Evolutionary conservation across 2,888 invertebrate species (phyloP).

Genomic region (Halictus quadricinctus): DNA sequence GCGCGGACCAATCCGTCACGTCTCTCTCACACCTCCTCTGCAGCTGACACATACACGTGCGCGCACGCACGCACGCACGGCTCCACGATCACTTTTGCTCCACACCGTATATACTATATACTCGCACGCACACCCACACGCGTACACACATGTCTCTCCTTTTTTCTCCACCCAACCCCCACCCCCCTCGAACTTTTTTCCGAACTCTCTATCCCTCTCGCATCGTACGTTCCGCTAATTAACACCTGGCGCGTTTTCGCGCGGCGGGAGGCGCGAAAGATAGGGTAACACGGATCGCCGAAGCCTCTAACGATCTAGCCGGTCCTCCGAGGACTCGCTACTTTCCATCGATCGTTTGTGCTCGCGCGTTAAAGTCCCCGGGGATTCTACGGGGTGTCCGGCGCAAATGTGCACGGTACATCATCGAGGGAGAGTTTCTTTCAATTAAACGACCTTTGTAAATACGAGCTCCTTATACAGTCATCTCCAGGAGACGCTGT

Average conservation of each 20-base stretch:
- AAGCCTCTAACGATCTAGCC: constrained; percentile 42
- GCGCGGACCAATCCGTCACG: constrained; percentile 54
- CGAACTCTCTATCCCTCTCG: constrained; percentile 26
- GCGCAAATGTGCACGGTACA: neutral
- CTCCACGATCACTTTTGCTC: constrained; percentile 22
- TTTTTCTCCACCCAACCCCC: neutral
- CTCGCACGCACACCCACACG: constrained; percentile 10
- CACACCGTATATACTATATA: neutral
- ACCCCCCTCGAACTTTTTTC: constrained; percentile 32
- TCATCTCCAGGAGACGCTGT: neutral
- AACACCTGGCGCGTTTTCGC: constrained; percentile 55
- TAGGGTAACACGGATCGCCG: constrained; percentile 52
- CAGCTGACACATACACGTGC: constrained; percentile 49
- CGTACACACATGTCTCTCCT: constrained; percentile 46
- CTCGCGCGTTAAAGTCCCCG: neutral
- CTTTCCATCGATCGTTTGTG: constrained; percentile 19
- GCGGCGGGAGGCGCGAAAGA: constrained; percentile 43
- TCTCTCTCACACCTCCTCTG: constrained; percentile 66
- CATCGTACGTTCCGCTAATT: constrained; percentile 60
- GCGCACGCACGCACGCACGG: constrained; percentile 1
- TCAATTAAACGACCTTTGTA: neutral
- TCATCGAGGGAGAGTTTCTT: neutral
- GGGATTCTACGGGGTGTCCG: constrained; percentile 7
- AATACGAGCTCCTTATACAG: neutral
- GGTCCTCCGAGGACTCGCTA: constrained; percentile 5